Base-by-base conservation (phyloP, 2,888 invertebrate genomes). In the Liopterus haemorrhoidalis region DNA sequence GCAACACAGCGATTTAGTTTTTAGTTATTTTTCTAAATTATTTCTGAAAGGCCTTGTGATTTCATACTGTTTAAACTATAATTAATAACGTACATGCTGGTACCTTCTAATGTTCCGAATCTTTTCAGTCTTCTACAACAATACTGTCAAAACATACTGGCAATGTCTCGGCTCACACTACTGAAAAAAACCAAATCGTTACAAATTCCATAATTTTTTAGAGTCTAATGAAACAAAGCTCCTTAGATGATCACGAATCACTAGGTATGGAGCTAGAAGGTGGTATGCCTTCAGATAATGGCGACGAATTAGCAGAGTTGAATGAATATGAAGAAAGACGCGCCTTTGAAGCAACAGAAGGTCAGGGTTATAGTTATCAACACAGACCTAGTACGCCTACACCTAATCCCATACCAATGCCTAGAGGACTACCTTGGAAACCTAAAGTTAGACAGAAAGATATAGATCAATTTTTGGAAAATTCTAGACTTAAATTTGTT, bases 361-460 rank as follows among this genome's bases (percentile, higher is more conserved):
- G 48, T 12, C 54, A 54, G 27, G 49, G 35, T 27, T 58, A 57
- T 42, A 63, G 63, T 49, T 60, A 57, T 46, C 62, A 60, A 42
- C 59, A 65, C 46, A 59, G 63, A 53, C 61, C 63, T 48, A 55
- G 52, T 41, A 55, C 59, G 28, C 70, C 71, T 2, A 67, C 69
- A 20, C 54, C 59, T 5, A 40, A 49, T 16, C 54, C 56, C 22
- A 36, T 58, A 20, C 58, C 58, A 9, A 30, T 55, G 30, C 53
- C 57, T 24, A 49, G 58, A 38, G 57, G 14, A 53, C 74, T 97
- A 50, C 96, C 96, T 0, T 97, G 96, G 96, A 81, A 85, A 54
- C 94, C 96, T 0, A 97, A 97, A 76, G 94, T 95, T 9, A 77
- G 93, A 5, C 88, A 89, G 60, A 88, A 86, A 68, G 96, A 97